A percentile compares a stretch with the other conserved stretches of the same genome.
phyloP scores from a whole-genome alignment of 2,888 invertebrate species.

The Xestia sexstrigata region DNA sequence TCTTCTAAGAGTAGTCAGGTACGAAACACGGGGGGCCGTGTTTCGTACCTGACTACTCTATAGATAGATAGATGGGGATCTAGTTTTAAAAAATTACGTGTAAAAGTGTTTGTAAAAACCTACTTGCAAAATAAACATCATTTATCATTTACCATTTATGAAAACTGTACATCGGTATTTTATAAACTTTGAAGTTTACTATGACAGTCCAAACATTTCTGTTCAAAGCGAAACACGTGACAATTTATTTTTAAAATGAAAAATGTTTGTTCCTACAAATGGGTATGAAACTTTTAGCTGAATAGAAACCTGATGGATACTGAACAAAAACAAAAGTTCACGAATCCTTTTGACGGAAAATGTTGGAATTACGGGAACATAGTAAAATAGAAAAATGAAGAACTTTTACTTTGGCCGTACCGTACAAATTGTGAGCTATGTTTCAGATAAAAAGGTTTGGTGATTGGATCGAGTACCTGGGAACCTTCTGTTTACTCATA shows the following conservation, averaged over 20 bases:
- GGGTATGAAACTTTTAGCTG: slow-evolving; percentile 5
- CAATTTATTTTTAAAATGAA: slow-evolving; percentile 1
- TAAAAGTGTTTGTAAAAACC: no score
- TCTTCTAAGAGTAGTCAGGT: no score
- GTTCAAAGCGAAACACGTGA: not conserved
- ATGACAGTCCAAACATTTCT: not conserved
- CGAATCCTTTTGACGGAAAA: slow-evolving; percentile 12
- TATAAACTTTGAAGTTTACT: not conserved
- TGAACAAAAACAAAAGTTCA: slow-evolving; percentile 6
- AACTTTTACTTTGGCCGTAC: not conserved
- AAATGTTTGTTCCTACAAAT: slow-evolving; percentile 6
- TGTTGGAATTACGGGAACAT: slow-evolving; percentile 7
- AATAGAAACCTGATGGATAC: not conserved
- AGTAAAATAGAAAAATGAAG: slow-evolving; percentile 4
- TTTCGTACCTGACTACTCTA: no score
- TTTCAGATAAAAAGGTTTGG: not conserved
- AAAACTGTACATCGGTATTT: not conserved
- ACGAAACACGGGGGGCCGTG: no score
- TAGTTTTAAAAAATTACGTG: no score
- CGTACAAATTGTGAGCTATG: not conserved
- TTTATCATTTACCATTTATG: no score
- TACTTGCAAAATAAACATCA: no score
- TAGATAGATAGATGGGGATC: no score
- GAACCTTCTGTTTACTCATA: no score
- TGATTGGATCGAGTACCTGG: no score